Evolutionary conservation across 1,140 invertebrate genomes (phyloP).

Genomic region (Drosophila malerkotliana): DNA sequence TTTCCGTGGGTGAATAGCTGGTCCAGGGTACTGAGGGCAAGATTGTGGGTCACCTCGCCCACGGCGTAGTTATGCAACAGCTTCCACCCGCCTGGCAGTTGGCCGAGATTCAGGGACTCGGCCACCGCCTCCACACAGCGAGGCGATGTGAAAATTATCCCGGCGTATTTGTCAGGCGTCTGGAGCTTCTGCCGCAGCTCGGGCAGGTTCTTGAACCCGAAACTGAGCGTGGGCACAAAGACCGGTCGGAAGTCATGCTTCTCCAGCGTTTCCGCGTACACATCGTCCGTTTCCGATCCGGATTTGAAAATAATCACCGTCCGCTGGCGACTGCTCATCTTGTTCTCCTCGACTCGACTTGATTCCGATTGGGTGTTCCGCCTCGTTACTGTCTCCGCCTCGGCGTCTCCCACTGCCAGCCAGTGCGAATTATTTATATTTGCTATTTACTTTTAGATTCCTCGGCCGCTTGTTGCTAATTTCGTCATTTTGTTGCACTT

Average conservation of each 20-base stretch:
- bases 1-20: constrained; percentile 84
- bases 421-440: not conserved
- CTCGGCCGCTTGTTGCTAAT: not conserved
- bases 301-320: constrained; percentile 86
- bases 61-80: constrained; percentile 85
- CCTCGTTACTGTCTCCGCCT: not conserved
- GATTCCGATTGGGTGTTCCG: not conserved
- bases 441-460: not conserved
- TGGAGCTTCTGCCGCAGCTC: constrained; percentile 83
- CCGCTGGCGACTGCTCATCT: constrained; percentile 65
- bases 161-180: constrained; percentile 83
- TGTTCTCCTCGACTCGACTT: constrained; percentile 10
- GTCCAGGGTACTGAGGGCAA: constrained; percentile 83
- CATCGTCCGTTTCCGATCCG: constrained; percentile 85
- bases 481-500: constrained; percentile 1
- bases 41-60: constrained; percentile 84
- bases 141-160: constrained; percentile 85
- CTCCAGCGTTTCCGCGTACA: constrained; percentile 84
- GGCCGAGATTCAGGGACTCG: constrained; percentile 81
- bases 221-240: constrained; percentile 85
- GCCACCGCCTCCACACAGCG: constrained; percentile 85
- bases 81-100: constrained; percentile 84
- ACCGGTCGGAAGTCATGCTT: constrained; percentile 84
- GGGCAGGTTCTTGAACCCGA: constrained; percentile 84
- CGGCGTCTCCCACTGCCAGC: not conserved